Percentiles rank a stretch among this genome's conserved stretches.
Conservation (phyloP, 2,888 invertebrate genomes). For the Lasioglossum marginatum region DNA sequence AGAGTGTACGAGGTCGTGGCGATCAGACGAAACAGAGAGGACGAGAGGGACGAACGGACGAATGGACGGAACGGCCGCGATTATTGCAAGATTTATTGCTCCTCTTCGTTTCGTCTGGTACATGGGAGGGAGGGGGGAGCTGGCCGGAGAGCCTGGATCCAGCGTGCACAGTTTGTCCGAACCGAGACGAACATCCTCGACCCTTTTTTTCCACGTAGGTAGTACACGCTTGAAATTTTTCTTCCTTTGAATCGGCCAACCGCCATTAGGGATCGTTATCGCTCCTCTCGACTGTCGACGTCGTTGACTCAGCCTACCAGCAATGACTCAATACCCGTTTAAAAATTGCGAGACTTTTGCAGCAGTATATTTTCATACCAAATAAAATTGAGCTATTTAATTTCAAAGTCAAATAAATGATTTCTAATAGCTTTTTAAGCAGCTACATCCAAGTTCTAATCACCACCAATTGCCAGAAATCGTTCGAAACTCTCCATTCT, state of each 20-base stretch:
- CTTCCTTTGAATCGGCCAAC: neutral
- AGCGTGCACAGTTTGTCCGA: neutral
- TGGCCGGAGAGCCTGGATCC: neutral
- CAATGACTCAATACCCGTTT: neutral
- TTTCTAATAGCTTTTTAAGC: neutral
- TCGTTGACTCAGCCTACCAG: neutral
- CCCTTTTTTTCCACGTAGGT: neutral
- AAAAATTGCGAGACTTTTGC: neutral
- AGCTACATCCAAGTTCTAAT: neutral
- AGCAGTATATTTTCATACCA: too few relatives aligned
- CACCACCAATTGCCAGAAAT: neutral
- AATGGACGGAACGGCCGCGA: conserved; percentile 53
- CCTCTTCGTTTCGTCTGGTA: conserved; percentile 70
- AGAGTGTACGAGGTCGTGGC: conserved; percentile 19
- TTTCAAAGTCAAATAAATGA: neutral
- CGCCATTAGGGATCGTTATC: neutral
- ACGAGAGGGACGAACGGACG: conserved; percentile 28
- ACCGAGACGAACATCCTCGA: neutral
- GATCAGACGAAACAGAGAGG: conserved; percentile 16
- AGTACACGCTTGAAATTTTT: neutral
- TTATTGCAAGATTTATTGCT: conserved; percentile 80
- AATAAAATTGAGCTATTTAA: neutral
- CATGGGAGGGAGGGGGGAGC: neutral
- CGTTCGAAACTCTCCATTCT: neutral
- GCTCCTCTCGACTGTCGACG: neutral